Base-by-base conservation (phyloP, 2,888 invertebrate species). In the Linnaemya vulpina region DNA sequence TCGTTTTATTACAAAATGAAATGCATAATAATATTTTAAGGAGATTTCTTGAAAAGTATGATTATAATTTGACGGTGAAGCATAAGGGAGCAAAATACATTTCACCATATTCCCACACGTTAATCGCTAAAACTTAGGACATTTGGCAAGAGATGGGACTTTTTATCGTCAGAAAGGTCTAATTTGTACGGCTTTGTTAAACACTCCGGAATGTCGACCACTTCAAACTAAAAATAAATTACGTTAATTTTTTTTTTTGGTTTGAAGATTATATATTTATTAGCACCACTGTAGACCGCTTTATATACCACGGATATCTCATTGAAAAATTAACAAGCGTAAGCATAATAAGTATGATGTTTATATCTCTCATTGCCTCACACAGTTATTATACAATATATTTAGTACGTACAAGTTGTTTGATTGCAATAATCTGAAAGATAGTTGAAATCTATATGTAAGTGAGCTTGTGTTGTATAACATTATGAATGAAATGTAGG, bases 251-350 rank as follows among this genome's bases (percentile, higher is more conserved):
- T n/a, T n/a, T n/a, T n/a, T n/a, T n/a, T n/a, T n/a, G n/a, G n/a
- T n/a, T n/a, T n/a, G n/a, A 35, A 4, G 35, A 35, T 35, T n/a
- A 35, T 35, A 7, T 4, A 35, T 35, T 35, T 35, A 35, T 35
- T n/a, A n/a, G n/a, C 10, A 10, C 51, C 51, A 51, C 20, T 53
- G 22, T 53, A 22, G 13, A 53, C 11, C 3, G 1, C 13, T 5
- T 53, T 22, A 20, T 13, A 22, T 1, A 22, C 53, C 11, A 53
- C 11, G 4, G 1, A 49, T 17, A 20, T 49, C 49, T 40, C 30
- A 20, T 62, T 38, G 46, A 25, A 7, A 53, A 76, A 79, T 67
- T 84, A 84, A 84, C 75, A 79, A 84, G 79, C 75, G 60, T 65
- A 76, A 71, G 58, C 58, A 71, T 46, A 13, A 74, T 70, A 62